Percentiles rank a stretch among this genome's conserved stretches.
These are phyloP conservation scores for Carlito syrichta DNA, from an alignment of 2,113 vertebrate species.

Conservation along the genomic window DNA sequence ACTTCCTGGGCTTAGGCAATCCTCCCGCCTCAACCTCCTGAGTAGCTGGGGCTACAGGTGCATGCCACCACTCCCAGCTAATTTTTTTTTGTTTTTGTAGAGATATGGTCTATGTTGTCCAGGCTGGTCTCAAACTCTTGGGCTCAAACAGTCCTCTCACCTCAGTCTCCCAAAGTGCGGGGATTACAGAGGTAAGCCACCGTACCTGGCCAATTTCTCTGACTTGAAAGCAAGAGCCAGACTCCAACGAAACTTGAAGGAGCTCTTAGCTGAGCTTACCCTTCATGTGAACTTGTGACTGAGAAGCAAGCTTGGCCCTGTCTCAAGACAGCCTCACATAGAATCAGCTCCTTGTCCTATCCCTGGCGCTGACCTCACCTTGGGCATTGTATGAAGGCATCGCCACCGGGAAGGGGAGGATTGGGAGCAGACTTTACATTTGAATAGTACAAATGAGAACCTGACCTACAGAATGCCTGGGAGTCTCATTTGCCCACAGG, in stretches of 20 bases:
- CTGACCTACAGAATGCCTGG: no score
- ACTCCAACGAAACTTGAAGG: neutral
- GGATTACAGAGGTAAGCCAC: no score
- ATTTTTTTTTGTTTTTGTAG: no score
- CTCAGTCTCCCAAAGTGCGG: no score
- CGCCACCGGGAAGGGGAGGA: fast-evolving
- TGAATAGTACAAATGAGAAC: neutral
- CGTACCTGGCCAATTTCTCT: no score
- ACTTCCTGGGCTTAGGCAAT: no score
- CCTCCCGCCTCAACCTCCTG: no score
- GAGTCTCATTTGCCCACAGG: neutral
- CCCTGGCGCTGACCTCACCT: neutral
- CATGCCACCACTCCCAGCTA: no score
- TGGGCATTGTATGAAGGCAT: neutral
- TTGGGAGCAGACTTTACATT: neutral
- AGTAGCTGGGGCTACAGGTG: no score
- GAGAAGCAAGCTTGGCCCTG: neutral
- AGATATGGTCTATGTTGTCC: no score
- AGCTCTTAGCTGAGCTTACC: neutral
- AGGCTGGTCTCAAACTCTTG: no score
- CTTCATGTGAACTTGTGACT: neutral
- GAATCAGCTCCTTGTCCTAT: neutral
- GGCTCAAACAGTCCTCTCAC: no score
- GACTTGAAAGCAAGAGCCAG: neutral
- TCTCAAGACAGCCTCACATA: neutral